These are phyloP conservation scores for Platichthys flesus DNA, from an alignment of 2,113 vertebrate species.

Conservation along the genomic window DNA sequence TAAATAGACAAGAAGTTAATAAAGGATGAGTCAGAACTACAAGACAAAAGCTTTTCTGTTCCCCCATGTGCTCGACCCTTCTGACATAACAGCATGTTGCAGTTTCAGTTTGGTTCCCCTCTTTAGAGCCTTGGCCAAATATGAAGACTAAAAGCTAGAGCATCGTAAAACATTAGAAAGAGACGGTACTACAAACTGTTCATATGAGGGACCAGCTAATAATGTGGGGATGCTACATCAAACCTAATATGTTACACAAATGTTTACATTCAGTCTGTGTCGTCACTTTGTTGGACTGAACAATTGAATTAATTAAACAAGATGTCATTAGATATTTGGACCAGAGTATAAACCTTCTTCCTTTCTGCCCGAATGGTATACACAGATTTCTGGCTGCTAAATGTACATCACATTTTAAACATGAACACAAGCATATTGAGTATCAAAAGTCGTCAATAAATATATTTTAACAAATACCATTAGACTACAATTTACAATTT, in stretches of 20 bases:
- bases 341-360: too few species aligned
- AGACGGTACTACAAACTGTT: not conserved
- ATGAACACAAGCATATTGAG: not conserved
- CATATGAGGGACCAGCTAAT: too few species aligned
- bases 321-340: too few species aligned
- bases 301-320: too few species aligned
- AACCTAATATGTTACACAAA: too few species aligned
- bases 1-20: conserved; percentile 40
- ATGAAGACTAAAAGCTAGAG: not conserved
- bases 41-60: conserved; percentile 47
- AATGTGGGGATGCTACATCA: too few species aligned
- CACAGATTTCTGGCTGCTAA: too few species aligned
- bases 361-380: too few species aligned
- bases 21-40: conserved; percentile 38
- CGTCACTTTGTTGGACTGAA: too few species aligned
- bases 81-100: conserved; percentile 20
- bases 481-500: not conserved
- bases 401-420: too few species aligned
- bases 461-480: not conserved
- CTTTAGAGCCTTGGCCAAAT: conserved; percentile 8
- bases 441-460: not conserved
- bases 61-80: conserved; percentile 6
- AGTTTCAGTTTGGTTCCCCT: not conserved
- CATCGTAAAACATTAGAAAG: too few species aligned
- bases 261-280: too few species aligned